A percentile compares a stretch with the other conserved stretches of the same genome.
Conservation (phyloP, 2,113 vertebrate genomes). For the Lipophrys pholis region DNA sequence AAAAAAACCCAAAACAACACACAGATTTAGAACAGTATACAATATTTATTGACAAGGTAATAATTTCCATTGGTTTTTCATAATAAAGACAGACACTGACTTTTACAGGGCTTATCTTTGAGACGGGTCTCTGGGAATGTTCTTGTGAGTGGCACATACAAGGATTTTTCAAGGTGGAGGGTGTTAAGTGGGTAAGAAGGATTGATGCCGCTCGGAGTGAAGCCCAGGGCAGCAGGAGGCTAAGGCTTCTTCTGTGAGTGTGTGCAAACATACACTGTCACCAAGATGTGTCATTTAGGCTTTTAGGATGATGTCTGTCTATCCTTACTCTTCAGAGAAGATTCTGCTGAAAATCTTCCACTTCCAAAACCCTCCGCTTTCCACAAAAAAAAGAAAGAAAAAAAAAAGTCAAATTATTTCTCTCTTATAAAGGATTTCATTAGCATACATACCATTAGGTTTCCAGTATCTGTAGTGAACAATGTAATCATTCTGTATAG, state of each 20-base stretch:
- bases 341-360: slow-evolving; percentile 38
- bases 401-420: slow-evolving; percentile 35
- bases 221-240: slow-evolving; percentile 69
- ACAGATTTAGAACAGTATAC: slow-evolving; percentile 72
- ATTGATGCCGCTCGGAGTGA: slow-evolving; percentile 63
- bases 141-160: slow-evolving; percentile 68
- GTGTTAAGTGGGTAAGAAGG: slow-evolving; percentile 45
- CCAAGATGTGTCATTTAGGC: slow-evolving; percentile 61
- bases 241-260: slow-evolving; percentile 83
- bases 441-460: slow-evolving; percentile 45
- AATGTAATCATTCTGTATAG: slow-evolving; percentile 46
- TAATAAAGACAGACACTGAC: slow-evolving; percentile 73
- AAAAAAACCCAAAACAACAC: slow-evolving; percentile 8
- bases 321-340: slow-evolving; percentile 44
- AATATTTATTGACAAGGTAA: slow-evolving; percentile 81
- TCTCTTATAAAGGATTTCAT: slow-evolving; percentile 43
- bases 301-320: slow-evolving; percentile 46
- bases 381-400: slow-evolving; percentile 7
- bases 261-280: slow-evolving; percentile 81
- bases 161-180: slow-evolving; percentile 54
- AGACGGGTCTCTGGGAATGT: slow-evolving; percentile 63
- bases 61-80: slow-evolving; percentile 64
- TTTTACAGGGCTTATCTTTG: slow-evolving; percentile 60
- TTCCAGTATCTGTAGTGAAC: slow-evolving; percentile 39
- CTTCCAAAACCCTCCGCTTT: slow-evolving; percentile 45